A percentile compares a stretch with the other conserved stretches of the same genome.
phyloP scores from a whole-genome alignment of 2,888 invertebrate genomes.

The Lycia hirtaria region DNA sequence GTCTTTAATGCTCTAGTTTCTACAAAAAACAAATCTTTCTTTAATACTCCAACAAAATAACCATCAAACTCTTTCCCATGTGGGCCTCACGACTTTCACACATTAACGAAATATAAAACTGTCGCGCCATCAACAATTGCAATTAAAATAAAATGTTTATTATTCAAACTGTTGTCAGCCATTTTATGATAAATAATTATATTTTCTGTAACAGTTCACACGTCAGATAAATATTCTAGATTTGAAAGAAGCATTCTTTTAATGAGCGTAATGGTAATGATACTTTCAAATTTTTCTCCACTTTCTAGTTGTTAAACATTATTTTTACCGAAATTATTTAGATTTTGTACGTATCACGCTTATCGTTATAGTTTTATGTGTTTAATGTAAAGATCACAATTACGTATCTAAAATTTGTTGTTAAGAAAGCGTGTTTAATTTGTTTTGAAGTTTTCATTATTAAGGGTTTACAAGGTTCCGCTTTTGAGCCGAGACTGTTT shows the following conservation, averaged over 20 bases:
- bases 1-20: background rate
- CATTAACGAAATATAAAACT: conserved; percentile 13
- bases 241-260: conserved; percentile 59
- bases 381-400: conserved; percentile 16
- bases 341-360: conserved; percentile 25
- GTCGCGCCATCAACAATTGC: conserved; percentile 30
- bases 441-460: conserved; percentile 5
- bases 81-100: conserved; percentile 21
- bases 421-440: conserved; percentile 18
- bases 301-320: conserved; percentile 73
- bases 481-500: conserved; percentile 2
- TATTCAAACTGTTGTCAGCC: conserved; percentile 38
- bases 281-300: conserved; percentile 60
- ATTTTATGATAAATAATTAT: conserved; percentile 23
- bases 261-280: conserved; percentile 49
- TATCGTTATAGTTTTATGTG: conserved; percentile 19
- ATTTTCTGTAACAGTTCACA: conserved; percentile 55
- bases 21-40: background rate
- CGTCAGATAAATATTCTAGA: conserved; percentile 54
- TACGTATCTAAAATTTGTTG: conserved; percentile 1
- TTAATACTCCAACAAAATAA: conserved; percentile 1
- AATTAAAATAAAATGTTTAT: conserved; percentile 53
- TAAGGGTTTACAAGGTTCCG: conserved; percentile 14
- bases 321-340: conserved; percentile 34
- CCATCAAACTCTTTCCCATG: conserved; percentile 12